Base-by-base conservation (phyloP, 2,888 invertebrate species). In the Luperina nickerlii region DNA sequence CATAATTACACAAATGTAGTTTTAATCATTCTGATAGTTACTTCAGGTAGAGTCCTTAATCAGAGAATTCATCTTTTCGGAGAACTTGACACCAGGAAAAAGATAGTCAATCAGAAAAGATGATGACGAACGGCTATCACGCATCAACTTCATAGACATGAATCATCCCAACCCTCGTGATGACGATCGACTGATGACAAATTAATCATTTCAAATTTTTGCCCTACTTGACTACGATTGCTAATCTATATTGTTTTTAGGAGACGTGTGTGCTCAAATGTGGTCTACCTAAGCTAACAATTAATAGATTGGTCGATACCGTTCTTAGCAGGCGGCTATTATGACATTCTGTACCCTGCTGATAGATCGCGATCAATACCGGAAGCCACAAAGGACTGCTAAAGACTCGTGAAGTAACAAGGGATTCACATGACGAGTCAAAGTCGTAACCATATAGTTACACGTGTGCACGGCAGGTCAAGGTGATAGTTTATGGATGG, bases 111-210 rank as follows among this genome's bases (percentile, higher is more conserved):
- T 57, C 57, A 69, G 77, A 54, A 63, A 80, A 85, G 71, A 72
- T 80, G 85, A 82, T 84, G 85, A 81, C 81, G 67, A 85, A 85
- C 63, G 18, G 27, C 74, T 63, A 74, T 71, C 81, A 63, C 68
- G 13, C 70, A 78, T 66, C 70, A 67, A 83, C 67, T 71, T 81
- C 69, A 70, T 54, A 78, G 62, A 38, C 38, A 42, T 81, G 81
- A 81, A 67, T 81, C 81, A 81, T 65, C 18, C 15, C 67, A 76
- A 84, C 62, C 27, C 57, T 38, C 32, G n/a, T 65, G 63, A 68
- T 81, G 68, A 65, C 83, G 38, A 81, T 77, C 38, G 42, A 69
- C 68, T 80, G 68, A 81, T 81, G 78, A 76, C 62, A 77, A 81
- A 83, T 69, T 65, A 48, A 83, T 69, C 27, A 48, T 68, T 57